Conservation (phyloP, 2,113 vertebrate genomes). For the Malurus elegans region DNA sequence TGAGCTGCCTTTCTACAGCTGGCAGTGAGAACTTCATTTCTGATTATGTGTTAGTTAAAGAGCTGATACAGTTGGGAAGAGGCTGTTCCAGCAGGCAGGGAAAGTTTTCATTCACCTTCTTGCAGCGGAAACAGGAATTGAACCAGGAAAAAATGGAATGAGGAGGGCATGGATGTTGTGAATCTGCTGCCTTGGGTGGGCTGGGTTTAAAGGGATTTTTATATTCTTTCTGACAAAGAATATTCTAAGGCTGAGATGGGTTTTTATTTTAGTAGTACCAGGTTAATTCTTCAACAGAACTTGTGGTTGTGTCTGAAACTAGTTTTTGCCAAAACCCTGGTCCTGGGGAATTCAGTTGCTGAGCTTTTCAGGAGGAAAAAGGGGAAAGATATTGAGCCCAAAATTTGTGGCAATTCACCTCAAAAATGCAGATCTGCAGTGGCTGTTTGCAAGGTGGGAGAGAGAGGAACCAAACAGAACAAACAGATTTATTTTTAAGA, state of each 20-base stretch:
- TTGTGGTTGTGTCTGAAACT: background rate
- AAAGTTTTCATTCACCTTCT: constrained; percentile 25
- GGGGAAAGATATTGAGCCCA: background rate
- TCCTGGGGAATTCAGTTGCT: background rate
- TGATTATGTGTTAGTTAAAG: constrained; percentile 31
- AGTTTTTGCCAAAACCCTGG: background rate
- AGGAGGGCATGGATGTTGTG: background rate
- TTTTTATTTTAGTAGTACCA: background rate
- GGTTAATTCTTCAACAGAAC: background rate
- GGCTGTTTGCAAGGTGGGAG: background rate
- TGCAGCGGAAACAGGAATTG: background rate
- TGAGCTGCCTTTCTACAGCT: constrained; percentile 58
- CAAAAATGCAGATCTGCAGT: background rate
- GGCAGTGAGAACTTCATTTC: constrained; percentile 45
- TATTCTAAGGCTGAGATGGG: background rate
- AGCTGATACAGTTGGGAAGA: background rate
- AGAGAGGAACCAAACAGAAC: background rate
- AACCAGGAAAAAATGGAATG: constrained; percentile 12
- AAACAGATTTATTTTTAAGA: background rate
- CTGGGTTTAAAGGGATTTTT: background rate
- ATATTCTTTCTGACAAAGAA: background rate
- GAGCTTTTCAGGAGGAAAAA: background rate
- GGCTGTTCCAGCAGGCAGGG: background rate
- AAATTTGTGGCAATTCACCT: background rate
- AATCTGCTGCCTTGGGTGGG: background rate